These are phyloP conservation scores for Rhadina sibilatrix DNA, from an alignment of 2,113 vertebrate genomes.

Conservation along the genomic window DNA sequence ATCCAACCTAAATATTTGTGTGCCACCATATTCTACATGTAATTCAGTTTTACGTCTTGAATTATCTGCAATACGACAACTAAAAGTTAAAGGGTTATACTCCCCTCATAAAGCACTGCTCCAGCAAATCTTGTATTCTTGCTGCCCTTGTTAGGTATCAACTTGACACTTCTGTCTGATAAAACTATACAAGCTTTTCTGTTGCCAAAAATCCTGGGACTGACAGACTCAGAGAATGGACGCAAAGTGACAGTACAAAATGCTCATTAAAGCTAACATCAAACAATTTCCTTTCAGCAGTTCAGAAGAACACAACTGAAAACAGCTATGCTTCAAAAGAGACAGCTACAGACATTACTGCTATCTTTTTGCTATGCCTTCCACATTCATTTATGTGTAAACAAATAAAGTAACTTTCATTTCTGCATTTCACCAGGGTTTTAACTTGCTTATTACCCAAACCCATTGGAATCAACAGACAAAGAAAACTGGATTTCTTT, in stretches of 20 bases:
- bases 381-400: background rate
- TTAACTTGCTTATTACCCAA: conserved; percentile 7
- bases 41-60: background rate
- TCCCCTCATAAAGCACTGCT: background rate
- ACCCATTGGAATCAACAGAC: background rate
- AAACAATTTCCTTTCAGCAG: background rate
- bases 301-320: background rate
- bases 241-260: conserved; percentile 6
- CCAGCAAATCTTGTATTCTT: background rate
- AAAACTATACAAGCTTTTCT: background rate
- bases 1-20: background rate
- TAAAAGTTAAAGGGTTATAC: background rate
- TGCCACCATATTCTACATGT: background rate
- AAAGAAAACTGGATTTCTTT: background rate
- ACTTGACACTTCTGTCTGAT: background rate
- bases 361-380: background rate
- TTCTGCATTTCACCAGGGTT: conserved; percentile 18
- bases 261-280: background rate
- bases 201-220: background rate
- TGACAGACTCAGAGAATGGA: background rate
- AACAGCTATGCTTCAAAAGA: background rate
- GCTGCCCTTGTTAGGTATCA: background rate
- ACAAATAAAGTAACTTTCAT: conserved; percentile 12
- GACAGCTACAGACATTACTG: background rate
- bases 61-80: background rate